A percentile compares a stretch with the other conserved stretches of the same genome.
phyloP scores from a whole-genome alignment of 2,113 vertebrate species.

The Delphinapterus leucas region DNA sequence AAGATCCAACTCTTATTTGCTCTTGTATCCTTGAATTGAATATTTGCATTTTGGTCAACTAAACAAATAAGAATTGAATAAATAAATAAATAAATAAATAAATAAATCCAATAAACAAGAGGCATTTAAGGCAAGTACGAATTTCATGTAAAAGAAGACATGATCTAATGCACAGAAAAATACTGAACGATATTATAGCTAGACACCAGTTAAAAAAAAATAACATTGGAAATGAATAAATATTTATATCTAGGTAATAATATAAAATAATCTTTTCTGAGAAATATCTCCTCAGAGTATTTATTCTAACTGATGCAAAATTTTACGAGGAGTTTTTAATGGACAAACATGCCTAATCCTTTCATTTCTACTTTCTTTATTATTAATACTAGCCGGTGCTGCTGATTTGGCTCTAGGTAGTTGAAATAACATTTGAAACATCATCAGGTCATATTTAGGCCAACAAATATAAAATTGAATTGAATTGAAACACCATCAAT shows the following conservation, averaged over 20 bases:
- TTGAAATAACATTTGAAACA: constrained; percentile 9
- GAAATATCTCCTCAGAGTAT: neutral
- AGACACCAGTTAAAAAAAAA: neutral
- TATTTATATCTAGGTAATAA: neutral
- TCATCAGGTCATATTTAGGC: neutral
- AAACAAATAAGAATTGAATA: neutral
- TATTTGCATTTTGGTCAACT: neutral
- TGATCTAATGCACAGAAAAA: neutral
- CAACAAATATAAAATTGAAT: neutral
- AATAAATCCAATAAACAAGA: neutral
- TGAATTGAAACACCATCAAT: neutral
- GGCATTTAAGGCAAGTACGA: neutral
- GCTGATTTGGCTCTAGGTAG: neutral
- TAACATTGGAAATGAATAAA: neutral
- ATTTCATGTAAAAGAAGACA: neutral
- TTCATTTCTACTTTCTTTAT: constrained; percentile 20
- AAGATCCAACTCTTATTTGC: neutral
- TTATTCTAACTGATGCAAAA: constrained; percentile 5
- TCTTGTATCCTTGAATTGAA: neutral
- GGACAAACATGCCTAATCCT: neutral
- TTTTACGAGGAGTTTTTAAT: neutral
- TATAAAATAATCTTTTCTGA: neutral
- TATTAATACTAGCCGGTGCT: neutral
- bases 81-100: neutral
- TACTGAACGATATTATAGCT: neutral